Percentiles rank a stretch among this genome's conserved stretches.
These are phyloP conservation scores for Corythornis madagascariensis DNA, from an alignment of 2,113 vertebrate species.

Conservation along the genomic window DNA sequence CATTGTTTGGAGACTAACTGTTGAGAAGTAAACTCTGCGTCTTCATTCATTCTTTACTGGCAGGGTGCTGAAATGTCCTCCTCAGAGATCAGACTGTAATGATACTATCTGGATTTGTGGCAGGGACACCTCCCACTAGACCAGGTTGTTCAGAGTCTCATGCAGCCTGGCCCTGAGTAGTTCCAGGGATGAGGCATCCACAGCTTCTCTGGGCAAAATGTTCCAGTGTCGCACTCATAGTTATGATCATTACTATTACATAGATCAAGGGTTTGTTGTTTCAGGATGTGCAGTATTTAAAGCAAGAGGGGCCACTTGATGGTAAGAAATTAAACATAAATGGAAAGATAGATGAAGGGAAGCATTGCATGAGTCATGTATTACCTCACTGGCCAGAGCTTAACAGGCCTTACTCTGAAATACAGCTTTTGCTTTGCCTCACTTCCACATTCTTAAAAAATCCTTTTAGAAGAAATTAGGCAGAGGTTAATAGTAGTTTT, in stretches of 20 bases:
- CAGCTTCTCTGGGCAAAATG: too few species aligned
- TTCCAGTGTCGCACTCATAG: background rate
- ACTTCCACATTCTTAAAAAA: slow-evolving; percentile 45
- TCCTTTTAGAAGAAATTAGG: slow-evolving; percentile 55
- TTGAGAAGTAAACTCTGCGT: background rate
- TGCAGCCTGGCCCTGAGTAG: too few species aligned
- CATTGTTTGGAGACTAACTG: background rate
- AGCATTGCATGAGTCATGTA: background rate
- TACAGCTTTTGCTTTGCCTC: background rate
- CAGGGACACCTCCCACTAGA: too few species aligned
- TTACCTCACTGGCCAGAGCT: background rate
- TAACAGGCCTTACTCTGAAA: slow-evolving; percentile 1
- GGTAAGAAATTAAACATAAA: background rate
- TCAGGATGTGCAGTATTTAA: background rate
- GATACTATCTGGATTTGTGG: background rate
- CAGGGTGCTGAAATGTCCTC: background rate
- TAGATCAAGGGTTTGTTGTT: background rate
- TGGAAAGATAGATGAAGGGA: background rate
- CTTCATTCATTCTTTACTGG: background rate
- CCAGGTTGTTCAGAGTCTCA: too few species aligned
- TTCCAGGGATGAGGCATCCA: too few species aligned
- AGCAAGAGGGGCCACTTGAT: background rate
- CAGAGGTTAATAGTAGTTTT: slow-evolving; percentile 61
- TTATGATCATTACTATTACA: background rate
- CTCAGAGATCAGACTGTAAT: background rate